These are phyloP conservation scores for Phalacrocorax brasilianus DNA, from an alignment of 2,113 vertebrate genomes.

Conservation along the genomic window DNA sequence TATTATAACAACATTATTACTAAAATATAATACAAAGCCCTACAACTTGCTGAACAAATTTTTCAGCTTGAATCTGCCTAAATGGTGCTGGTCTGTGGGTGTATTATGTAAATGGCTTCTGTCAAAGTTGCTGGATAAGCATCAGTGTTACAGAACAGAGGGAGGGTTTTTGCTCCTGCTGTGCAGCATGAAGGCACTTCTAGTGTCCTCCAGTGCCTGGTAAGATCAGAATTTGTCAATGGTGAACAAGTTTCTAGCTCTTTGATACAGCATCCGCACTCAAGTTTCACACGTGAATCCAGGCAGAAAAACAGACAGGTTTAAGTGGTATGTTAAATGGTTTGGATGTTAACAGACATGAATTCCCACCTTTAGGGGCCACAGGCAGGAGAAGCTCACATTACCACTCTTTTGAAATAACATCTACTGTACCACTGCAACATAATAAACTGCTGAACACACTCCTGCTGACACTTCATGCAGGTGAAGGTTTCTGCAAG, in stretches of 20 bases:
- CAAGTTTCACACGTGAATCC: neutral
- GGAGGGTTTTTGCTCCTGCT: neutral
- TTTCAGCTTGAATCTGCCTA: constrained; percentile 26
- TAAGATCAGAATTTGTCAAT: neutral
- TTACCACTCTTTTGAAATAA: neutral
- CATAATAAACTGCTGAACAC: neutral
- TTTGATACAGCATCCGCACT: neutral
- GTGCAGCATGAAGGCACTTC: neutral
- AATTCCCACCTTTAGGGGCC: neutral
- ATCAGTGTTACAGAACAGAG: neutral
- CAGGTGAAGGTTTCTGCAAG: neutral
- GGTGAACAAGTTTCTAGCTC: neutral
- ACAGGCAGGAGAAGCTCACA: neutral
- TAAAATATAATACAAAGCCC: neutral
- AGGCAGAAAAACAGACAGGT: neutral
- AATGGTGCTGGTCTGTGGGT: constrained; percentile 23
- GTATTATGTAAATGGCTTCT: constrained; percentile 62
- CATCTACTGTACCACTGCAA: neutral
- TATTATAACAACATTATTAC: neutral
- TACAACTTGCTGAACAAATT: constrained; percentile 27
- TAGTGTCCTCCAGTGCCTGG: neutral
- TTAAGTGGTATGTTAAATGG: neutral
- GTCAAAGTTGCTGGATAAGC: constrained; percentile 38
- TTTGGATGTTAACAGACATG: neutral
- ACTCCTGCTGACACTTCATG: neutral